phyloP scores from a whole-genome alignment of 2,888 invertebrate genomes.

The Gymnocheta viridis region DNA sequence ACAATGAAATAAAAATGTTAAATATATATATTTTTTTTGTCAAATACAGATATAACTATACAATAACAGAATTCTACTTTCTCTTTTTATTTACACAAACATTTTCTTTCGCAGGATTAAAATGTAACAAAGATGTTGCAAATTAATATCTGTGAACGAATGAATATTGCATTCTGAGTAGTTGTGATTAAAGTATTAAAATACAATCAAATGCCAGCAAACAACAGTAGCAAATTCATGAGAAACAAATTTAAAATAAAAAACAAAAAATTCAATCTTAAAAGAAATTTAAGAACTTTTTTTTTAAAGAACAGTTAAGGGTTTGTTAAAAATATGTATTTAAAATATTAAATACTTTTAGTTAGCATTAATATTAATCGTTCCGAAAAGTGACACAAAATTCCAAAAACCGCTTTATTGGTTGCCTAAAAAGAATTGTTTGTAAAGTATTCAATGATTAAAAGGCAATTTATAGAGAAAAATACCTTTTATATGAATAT shows the following conservation, averaged over 20 bases:
- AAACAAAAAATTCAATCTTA: neutral
- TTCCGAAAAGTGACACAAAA: neutral
- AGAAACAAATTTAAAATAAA: constrained; percentile 13
- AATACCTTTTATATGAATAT: neutral
- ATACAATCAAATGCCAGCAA: constrained; percentile 38
- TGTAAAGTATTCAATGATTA: constrained; percentile 20
- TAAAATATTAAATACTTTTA: constrained; percentile 2
- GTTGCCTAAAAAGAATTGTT: neutral
- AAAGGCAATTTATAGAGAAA: constrained; percentile 27
- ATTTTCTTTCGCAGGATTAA: constrained; percentile 45
- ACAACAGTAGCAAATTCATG: constrained; percentile 52
- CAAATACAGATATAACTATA: no score
- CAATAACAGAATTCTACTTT: constrained; percentile 3
- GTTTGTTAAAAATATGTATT: constrained; percentile 1
- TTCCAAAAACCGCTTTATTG: constrained; percentile 2
- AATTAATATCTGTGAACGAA: constrained; percentile 28
- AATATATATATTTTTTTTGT: no score
- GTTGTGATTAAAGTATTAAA: constrained; percentile 66
- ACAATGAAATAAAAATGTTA: neutral
- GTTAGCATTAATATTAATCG: neutral
- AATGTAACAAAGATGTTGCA: constrained; percentile 45
- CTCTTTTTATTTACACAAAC: constrained; percentile 28
- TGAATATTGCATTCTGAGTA: constrained; percentile 52
- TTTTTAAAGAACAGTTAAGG: neutral
- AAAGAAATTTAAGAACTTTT: constrained; percentile 31